Evolutionary conservation across 2,888 invertebrate species (phyloP), one percentile per base, ranked within the genome.

Genomic region (Rhagophthalmus giganteus): DNA sequence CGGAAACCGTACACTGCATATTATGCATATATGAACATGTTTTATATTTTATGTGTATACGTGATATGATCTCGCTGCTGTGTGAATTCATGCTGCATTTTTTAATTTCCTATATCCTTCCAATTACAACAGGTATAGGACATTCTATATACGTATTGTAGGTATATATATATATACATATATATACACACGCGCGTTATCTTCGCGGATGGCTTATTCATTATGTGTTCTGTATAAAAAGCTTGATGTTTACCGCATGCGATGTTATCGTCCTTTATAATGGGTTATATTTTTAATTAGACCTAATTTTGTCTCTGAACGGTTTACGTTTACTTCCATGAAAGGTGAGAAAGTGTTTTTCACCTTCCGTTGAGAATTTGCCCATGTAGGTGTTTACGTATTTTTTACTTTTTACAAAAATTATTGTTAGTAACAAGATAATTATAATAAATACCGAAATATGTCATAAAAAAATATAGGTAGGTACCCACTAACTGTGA

Each of bases 21-120:
- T 62, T 62, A 64, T 62, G 58, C 59, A 61, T 57, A 60, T 57
- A 55, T 45, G 58, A 57, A 62, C 60, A 59, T 51, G 60, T 59
- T 61, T 60, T 60, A 59, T 60, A 57, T 60, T 62, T 62, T 62
- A 60, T 62, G 58, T 55, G 54, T 53, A 49, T 39, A 25, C 40
- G 38, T 49, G 61, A 61, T 59, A 58, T 48, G 50, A 59, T 61
- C 58, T 53, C 37, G 32, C 37, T 38, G 50, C 45, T 56, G 33
- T 45, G 47, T 51, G 49, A 59, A 48, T 56, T 56, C 50, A 55
- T 48, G 48, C 51, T 51, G 55, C 54, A 57, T 50, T 57, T 61
- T 59, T 59, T 58, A 61, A 59, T 59, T 55, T 57, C 56, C 55
- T 53, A 56, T 58, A 57, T 58, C 61, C 56, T 54, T 49, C 35